Conservation (phyloP, 2,797 vertebrate genomes). For the Spinus olivaceus region DNA sequence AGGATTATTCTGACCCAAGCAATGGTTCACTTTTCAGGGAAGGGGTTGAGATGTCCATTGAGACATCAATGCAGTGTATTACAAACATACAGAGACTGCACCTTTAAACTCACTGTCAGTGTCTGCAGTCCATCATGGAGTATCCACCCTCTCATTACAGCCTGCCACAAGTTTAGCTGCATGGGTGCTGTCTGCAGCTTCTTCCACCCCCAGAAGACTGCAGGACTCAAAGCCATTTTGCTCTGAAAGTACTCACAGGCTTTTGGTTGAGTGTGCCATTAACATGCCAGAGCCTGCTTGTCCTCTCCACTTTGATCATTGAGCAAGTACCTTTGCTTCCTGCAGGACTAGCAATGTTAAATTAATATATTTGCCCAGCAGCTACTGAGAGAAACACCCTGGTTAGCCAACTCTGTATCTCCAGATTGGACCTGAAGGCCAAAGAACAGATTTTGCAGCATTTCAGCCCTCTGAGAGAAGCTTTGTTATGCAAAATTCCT, state of each 20-base stretch:
- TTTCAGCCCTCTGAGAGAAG: background rate
- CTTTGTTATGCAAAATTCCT: background rate
- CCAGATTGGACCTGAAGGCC: background rate
- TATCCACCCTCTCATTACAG: background rate
- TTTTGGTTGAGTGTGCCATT: background rate
- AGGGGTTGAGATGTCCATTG: background rate
- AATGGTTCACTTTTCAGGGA: background rate
- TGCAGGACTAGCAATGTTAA: background rate
- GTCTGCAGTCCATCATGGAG: background rate
- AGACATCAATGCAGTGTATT: background rate
- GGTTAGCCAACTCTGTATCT: background rate
- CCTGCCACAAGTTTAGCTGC: background rate
- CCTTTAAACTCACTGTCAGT: background rate
- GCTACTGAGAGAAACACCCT: background rate
- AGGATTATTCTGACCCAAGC: background rate
- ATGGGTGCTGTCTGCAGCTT: background rate
- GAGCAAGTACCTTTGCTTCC: background rate
- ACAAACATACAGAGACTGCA: background rate
- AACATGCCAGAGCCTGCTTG: background rate
- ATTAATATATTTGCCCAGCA: background rate
- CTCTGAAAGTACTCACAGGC: background rate
- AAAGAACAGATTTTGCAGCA: background rate
- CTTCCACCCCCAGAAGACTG: background rate
- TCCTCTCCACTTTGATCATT: background rate
- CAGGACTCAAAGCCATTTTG: background rate